These are phyloP conservation scores for Drosophila lacertosa DNA, from an alignment of 1,140 invertebrate species.

Conservation along the genomic window DNA sequence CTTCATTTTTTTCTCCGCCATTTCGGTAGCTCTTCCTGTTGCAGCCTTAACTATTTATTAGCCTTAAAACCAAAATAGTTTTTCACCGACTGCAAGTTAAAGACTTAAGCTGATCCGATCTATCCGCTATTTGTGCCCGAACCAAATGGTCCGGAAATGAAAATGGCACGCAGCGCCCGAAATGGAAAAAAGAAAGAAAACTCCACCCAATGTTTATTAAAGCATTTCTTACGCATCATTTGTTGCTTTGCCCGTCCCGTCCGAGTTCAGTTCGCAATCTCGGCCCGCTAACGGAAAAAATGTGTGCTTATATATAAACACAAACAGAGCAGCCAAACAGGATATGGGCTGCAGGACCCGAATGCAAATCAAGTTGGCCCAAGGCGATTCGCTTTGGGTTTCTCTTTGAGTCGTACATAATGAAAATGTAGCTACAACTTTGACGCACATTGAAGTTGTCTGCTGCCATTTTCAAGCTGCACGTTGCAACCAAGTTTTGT, in stretches of 20 bases:
- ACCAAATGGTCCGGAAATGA: constrained; percentile 46
- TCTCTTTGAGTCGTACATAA: constrained; percentile 37
- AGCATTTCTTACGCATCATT: constrained; percentile 81
- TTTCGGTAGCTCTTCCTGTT: constrained; percentile 8
- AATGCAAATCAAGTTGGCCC: constrained; percentile 38
- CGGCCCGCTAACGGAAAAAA: constrained; percentile 1
- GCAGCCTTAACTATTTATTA: constrained; percentile 56
- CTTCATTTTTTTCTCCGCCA: not conserved
- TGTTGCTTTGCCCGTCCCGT: constrained; percentile 48
- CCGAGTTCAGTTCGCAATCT: constrained; percentile 19
- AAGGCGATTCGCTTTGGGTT: not conserved
- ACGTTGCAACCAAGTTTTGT: too few relatives aligned
- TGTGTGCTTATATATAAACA: too few relatives aligned
- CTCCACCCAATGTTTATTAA: constrained; percentile 62
- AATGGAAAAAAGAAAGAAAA: constrained; percentile 13
- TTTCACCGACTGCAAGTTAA: constrained; percentile 39
- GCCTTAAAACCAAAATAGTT: constrained; percentile 39
- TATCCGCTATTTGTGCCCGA: constrained; percentile 15
- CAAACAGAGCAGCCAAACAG: not conserved
- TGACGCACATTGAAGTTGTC: constrained; percentile 54
- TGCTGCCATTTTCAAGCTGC: constrained; percentile 16
- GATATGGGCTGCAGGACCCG: constrained; percentile 4
- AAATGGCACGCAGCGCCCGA: constrained; percentile 16
- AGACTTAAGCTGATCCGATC: constrained; percentile 51
- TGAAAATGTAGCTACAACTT: constrained; percentile 64